These are phyloP conservation scores for Centropus unirufus DNA, from an alignment of 2,113 vertebrate species.

Conservation along the genomic window DNA sequence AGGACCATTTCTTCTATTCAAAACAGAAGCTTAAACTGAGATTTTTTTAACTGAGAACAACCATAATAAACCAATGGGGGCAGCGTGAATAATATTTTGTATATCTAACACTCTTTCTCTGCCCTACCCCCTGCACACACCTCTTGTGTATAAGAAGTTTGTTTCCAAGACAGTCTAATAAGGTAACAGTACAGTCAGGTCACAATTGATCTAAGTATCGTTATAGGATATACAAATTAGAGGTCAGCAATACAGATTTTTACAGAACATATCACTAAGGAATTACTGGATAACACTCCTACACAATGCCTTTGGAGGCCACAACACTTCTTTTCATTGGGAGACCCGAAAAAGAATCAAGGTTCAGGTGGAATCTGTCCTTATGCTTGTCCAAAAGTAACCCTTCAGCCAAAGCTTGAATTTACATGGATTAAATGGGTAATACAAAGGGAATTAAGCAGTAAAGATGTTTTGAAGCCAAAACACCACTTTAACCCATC, in stretches of 20 bases:
- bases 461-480: neutral
- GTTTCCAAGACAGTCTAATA: neutral
- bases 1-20: neutral
- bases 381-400: neutral
- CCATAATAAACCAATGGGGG: fast-evolving
- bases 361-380: neutral
- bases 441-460: neutral
- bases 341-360: neutral
- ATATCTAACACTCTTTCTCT: neutral
- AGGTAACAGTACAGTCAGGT: neutral
- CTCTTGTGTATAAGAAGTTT: neutral
- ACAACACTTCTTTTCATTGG: neutral
- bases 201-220: neutral
- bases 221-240: neutral
- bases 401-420: neutral
- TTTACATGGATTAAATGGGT: neutral
- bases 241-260: neutral
- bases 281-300: neutral
- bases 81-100: neutral
- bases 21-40: neutral
- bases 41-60: neutral
- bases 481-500: neutral
- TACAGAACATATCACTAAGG: neutral
- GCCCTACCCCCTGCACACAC: neutral
- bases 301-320: fast-evolving